Conservation (phyloP, 2,113 vertebrate species). For the Philantomba maxwellii region DNA sequence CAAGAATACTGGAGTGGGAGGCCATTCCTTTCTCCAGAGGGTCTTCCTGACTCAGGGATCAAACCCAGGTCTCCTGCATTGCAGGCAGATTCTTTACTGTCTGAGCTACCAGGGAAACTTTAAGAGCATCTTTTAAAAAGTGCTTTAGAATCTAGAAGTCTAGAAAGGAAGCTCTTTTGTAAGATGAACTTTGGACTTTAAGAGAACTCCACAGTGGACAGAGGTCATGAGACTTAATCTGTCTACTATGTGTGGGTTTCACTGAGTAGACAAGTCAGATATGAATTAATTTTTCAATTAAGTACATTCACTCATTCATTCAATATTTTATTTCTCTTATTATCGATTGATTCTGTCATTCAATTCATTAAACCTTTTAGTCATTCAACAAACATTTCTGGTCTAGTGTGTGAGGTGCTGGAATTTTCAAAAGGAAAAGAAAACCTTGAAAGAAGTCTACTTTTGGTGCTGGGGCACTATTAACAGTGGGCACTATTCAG, state of each 20-base stretch:
- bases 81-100: not conserved
- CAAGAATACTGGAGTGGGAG: not conserved
- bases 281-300: not conserved
- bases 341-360: not conserved
- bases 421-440: not conserved
- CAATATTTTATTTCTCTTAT: constrained; percentile 25
- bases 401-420: not conserved
- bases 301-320: not conserved
- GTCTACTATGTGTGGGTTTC: not conserved
- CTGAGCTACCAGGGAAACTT: not conserved
- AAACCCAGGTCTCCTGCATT: not conserved
- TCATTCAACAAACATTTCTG: not conserved
- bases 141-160: not conserved
- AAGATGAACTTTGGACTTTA: not conserved
- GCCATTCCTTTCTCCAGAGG: not conserved
- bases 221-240: not conserved
- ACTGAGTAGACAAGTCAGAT: not conserved
- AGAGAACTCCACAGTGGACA: not conserved
- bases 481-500: not conserved
- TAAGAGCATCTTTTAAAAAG: not conserved
- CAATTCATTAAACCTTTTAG: not conserved
- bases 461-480: not conserved
- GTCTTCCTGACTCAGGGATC: not conserved
- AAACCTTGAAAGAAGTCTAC: not conserved
- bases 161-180: not conserved